Percentiles rank a stretch among this genome's conserved stretches.
Evolutionary conservation across 2,113 vertebrate genomes (phyloP).

Genomic region (Octodon degus): DNA sequence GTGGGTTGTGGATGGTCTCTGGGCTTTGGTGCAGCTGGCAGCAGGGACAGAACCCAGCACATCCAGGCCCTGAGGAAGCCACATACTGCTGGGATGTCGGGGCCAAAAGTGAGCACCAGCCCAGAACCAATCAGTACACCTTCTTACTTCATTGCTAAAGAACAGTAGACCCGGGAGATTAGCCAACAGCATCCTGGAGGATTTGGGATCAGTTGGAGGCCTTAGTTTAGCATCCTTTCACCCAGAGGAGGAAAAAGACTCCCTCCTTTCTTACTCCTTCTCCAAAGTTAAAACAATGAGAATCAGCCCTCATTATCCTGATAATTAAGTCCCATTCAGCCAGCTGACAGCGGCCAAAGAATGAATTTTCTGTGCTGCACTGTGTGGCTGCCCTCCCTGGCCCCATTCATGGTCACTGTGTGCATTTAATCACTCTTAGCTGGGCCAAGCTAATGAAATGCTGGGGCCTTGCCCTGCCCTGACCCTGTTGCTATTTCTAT

Average conservation of each 20-base stretch:
- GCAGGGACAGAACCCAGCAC: constrained; percentile 48
- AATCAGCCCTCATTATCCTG: constrained; percentile 83
- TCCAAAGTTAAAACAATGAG: constrained; percentile 85
- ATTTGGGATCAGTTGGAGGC: background rate
- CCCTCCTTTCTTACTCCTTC: constrained; percentile 77
- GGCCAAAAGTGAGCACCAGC: constrained; percentile 18
- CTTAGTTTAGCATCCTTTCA: constrained; percentile 69
- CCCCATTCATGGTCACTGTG: constrained; percentile 86
- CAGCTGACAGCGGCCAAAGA: constrained; percentile 83
- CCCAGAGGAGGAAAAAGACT: constrained; percentile 56
- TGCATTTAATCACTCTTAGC: constrained; percentile 86
- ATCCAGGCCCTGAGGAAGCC: constrained; percentile 8
- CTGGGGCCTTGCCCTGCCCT: constrained; percentile 85
- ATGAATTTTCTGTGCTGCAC: constrained; percentile 86
- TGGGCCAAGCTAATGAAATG: constrained; percentile 87
- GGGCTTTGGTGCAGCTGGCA: constrained; percentile 37
- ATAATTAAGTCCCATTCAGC: constrained; percentile 84
- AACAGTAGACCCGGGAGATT: background rate
- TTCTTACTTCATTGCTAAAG: background rate
- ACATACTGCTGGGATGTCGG: background rate
- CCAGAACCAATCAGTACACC: background rate
- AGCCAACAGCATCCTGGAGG: constrained; percentile 41
- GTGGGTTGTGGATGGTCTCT: background rate
- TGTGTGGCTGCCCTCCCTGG: constrained; percentile 81
- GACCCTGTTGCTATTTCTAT: constrained; percentile 88